phyloP scores from a whole-genome alignment of 2,888 invertebrate species.

The Tipula helvola region DNA sequence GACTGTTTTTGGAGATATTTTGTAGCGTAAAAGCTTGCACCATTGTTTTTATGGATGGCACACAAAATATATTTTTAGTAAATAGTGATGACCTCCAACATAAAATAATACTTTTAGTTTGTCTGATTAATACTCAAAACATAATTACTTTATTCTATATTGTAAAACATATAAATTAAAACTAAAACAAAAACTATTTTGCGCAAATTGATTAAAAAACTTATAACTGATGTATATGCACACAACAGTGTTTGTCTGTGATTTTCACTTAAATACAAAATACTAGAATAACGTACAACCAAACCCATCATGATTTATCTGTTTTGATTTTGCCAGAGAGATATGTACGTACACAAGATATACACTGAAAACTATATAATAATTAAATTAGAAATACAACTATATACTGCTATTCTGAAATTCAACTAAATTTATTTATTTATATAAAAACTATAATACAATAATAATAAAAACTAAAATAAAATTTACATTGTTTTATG shows the following conservation, averaged over 20 bases:
- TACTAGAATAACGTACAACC: background rate
- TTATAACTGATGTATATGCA: background rate
- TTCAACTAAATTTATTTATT: background rate
- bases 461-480: background rate
- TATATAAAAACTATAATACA: background rate
- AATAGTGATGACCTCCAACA: no score
- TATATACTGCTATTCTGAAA: background rate
- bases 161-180: background rate
- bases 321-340: background rate
- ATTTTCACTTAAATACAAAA: background rate
- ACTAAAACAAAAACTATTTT: background rate
- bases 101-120: no score
- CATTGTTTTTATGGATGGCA: no score
- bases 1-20: no score
- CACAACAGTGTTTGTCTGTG: background rate
- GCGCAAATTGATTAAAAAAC: background rate
- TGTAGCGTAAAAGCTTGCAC: no score
- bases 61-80: no score
- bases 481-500: background rate
- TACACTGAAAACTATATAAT: background rate
- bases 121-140: no score
- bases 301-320: background rate
- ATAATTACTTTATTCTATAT: no score
- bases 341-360: background rate
- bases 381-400: background rate